Evolutionary conservation across 2,797 vertebrate species (phyloP).

Genomic region (Pipistrellus pygmaeus): DNA sequence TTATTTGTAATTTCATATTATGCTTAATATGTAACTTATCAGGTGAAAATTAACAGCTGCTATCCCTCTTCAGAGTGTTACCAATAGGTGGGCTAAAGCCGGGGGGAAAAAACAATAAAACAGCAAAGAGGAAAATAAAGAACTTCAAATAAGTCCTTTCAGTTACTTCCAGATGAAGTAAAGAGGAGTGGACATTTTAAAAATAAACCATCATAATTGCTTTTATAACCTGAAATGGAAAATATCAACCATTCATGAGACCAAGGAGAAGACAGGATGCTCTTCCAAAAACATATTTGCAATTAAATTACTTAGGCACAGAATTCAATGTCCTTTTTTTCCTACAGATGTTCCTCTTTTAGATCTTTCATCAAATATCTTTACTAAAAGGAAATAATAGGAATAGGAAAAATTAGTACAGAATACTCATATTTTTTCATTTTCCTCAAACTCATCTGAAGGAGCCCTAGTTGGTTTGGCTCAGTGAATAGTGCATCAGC

Average conservation of each 20-base stretch:
- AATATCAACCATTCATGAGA: constrained; percentile 82
- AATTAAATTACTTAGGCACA: constrained; percentile 79
- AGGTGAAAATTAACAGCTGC: background rate
- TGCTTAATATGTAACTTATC: background rate
- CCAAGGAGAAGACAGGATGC: constrained; percentile 78
- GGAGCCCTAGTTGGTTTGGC: background rate
- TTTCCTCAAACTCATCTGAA: background rate
- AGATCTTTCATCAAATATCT: constrained; percentile 74
- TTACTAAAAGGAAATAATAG: constrained; percentile 51
- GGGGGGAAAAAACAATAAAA: no score
- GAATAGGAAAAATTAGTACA: background rate
- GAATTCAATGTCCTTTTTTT: constrained; percentile 68
- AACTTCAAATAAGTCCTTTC: constrained; percentile 56
- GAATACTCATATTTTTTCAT: background rate
- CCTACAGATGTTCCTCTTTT: constrained; percentile 50
- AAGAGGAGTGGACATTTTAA: constrained; percentile 58
- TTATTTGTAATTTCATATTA: background rate
- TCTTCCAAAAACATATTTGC: constrained; percentile 80
- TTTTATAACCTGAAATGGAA: constrained; percentile 79
- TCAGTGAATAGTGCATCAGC: no score
- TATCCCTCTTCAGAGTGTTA: background rate
- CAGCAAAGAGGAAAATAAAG: background rate
- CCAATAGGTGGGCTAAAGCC: background rate
- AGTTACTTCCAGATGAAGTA: constrained; percentile 74
- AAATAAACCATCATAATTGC: constrained; percentile 76